These are phyloP conservation scores for Stylophora pistillata DNA, from an alignment of 64 coral and sea anemone genomes.

Conservation along the genomic window DNA sequence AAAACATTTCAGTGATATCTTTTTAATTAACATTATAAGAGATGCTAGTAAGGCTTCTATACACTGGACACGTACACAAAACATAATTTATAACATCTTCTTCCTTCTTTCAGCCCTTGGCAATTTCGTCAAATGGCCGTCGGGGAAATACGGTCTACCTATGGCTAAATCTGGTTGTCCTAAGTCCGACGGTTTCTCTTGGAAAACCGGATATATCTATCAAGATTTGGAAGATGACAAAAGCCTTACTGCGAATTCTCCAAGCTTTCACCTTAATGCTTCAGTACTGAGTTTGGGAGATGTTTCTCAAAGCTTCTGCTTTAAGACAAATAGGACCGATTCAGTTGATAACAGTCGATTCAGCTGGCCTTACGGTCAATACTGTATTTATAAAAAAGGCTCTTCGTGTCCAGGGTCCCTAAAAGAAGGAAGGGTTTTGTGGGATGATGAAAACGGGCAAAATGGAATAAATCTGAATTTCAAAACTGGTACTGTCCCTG, in stretches of 20 bases:
- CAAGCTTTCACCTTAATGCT: conserved; percentile 46
- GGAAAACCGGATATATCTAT: conserved; percentile 33
- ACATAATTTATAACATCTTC: not conserved
- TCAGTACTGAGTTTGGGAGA: conserved; percentile 4
- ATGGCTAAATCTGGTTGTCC: conserved; percentile 56
- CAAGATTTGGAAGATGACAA: conserved; percentile 47
- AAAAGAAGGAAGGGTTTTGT: conserved; percentile 57
- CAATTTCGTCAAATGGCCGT: conserved; percentile 19
- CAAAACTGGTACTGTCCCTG: conserved; percentile 16
- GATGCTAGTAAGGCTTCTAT: no score
- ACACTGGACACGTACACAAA: no score
- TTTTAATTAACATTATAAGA: no score
- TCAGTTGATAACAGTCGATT: conserved; percentile 24
- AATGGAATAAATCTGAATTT: conserved; percentile 1
- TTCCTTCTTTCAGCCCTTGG: not conserved
- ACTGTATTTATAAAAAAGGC: conserved; percentile 71
- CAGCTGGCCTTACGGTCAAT: conserved; percentile 61
- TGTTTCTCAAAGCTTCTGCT: conserved; percentile 57
- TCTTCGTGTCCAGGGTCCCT: conserved; percentile 35
- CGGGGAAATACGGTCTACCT: conserved; percentile 51
- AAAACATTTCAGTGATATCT: no score
- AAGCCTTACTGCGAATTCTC: not conserved
- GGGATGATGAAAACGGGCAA: conserved; percentile 44
- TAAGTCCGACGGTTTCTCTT: conserved; percentile 17
- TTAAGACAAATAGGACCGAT: conserved; percentile 40